These are phyloP conservation scores for Aldabrachelys gigantea DNA, from an alignment of 2,113 vertebrate genomes.

Conservation along the genomic window DNA sequence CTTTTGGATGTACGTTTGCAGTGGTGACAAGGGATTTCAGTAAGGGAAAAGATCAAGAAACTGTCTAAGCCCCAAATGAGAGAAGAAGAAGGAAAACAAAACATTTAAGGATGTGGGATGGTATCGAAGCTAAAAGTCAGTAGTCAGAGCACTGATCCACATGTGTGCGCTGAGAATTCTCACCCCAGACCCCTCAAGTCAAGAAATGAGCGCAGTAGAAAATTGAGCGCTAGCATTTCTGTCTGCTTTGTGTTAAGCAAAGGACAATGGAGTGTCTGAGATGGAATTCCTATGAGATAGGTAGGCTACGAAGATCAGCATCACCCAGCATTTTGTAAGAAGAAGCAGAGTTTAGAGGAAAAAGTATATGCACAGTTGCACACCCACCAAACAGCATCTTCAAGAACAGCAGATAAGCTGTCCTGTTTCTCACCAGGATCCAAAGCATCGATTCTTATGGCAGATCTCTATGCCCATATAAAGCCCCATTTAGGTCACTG, in stretches of 20 bases:
- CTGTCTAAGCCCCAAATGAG: rapidly evolving
- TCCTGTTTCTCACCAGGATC: neutral
- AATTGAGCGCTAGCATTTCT: neutral
- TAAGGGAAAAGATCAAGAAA: neutral
- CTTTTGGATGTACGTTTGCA: neutral
- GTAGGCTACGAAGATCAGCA: neutral
- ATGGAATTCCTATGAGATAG: neutral
- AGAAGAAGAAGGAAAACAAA: neutral
- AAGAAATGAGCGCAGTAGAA: neutral
- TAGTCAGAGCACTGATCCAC: neutral
- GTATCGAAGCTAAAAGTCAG: neutral
- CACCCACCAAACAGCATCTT: neutral
- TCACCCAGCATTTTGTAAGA: neutral
- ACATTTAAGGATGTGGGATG: neutral
- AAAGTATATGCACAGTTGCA: neutral
- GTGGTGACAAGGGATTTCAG: neutral
- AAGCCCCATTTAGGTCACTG: neutral
- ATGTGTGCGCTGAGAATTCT: neutral
- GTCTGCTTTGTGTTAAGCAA: neutral
- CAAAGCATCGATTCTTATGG: neutral
- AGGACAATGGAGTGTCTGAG: neutral
- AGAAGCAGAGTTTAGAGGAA: neutral
- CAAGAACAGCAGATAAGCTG: neutral
- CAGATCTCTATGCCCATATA: neutral
- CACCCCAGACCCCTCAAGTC: neutral